Evolutionary conservation across 2,113 vertebrate species (phyloP), one percentile per base, ranked within the genome.

Genomic region (Pycnonotus jocosus): DNA sequence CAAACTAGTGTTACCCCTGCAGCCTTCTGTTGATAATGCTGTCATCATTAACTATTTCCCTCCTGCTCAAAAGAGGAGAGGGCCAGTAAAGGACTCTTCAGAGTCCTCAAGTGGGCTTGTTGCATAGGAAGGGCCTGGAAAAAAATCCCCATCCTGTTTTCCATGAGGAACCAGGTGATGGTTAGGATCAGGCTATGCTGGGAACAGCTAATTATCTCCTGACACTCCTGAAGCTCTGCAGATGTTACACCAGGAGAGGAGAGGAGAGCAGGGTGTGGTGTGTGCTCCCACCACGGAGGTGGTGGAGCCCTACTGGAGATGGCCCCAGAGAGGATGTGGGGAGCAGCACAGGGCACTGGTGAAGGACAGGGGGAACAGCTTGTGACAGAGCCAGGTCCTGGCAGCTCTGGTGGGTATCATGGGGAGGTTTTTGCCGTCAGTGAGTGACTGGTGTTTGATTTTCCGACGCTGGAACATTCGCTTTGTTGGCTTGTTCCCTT

Each of bases 401-500:
- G 71, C 11, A 15, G 62, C 51, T 58, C 58, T 1, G 0, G 31
- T 72, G 58, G 62, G 65, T 42, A 56, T 64, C 20, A 2, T 0
- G 4, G 69, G 37, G 53, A 65, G 69, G 65, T 58, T 89, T 83
- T 74, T 91, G 65, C 86, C 8, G 0, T 92, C 86, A 45, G 48
- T 14, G 6, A 79, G 69, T 71, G 86, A 81, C 86, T 91, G 72
- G 45, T 84, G 44, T 74, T 93, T 72, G 47, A 25, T 88, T 86
- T 90, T 66, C 80, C 2, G 0, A 31, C 0, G 0, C 86, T 83
- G 82, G 76, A 95, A 78, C 31, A 5, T 60, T 94, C 50, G 44
- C 91, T 91, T 92, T 89, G 91, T 88, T 81, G 86, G 81, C 81
- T 89, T 1, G 95, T 96, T 95, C 86, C 95, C 96, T 96, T 96